Percentiles rank a stretch among this genome's conserved stretches.
Conservation (phyloP, 2,797 vertebrate genomes). For the Hydrolagus colliei region DNA sequence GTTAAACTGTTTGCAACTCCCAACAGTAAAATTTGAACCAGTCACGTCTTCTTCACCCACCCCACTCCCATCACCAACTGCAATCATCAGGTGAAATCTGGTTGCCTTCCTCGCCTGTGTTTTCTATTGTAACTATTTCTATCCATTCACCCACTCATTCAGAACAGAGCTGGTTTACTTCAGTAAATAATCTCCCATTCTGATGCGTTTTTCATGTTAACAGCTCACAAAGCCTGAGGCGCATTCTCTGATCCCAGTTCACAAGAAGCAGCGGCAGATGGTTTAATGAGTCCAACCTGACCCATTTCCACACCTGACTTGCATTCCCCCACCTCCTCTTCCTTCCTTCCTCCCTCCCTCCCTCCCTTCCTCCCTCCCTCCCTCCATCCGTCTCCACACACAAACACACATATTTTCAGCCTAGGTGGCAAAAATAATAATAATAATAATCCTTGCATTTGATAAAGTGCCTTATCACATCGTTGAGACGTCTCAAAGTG, state of each 20-base stretch:
- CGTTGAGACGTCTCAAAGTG: no score
- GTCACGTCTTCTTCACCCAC: not conserved
- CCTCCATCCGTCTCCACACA: no score
- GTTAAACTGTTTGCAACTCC: not conserved
- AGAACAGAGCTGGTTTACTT: slow-evolving; percentile 45
- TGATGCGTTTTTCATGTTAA: slow-evolving; percentile 75
- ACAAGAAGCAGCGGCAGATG: slow-evolving; percentile 42
- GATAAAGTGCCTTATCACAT: no score
- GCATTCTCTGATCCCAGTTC: slow-evolving; percentile 55
- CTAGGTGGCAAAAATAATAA: no score
- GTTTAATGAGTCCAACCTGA: slow-evolving; percentile 22
- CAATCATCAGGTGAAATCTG: not conserved
- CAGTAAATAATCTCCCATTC: slow-evolving; percentile 40
- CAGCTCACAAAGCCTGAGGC: slow-evolving; percentile 64
- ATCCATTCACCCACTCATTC: slow-evolving; percentile 52
- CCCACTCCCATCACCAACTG: not conserved
- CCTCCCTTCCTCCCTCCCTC: no score
- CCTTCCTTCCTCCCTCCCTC: no score
- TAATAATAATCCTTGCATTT: no score
- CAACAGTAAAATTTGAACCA: not conserved
- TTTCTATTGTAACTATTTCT: slow-evolving; percentile 34
- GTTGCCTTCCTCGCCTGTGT: not conserved
- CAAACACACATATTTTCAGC: no score
- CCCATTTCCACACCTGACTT: slow-evolving; percentile 4
- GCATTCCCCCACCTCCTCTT: no score